These are phyloP conservation scores for Ichneumoninae sp. DNA, from an alignment of 2,888 invertebrate genomes.

Conservation along the genomic window DNA sequence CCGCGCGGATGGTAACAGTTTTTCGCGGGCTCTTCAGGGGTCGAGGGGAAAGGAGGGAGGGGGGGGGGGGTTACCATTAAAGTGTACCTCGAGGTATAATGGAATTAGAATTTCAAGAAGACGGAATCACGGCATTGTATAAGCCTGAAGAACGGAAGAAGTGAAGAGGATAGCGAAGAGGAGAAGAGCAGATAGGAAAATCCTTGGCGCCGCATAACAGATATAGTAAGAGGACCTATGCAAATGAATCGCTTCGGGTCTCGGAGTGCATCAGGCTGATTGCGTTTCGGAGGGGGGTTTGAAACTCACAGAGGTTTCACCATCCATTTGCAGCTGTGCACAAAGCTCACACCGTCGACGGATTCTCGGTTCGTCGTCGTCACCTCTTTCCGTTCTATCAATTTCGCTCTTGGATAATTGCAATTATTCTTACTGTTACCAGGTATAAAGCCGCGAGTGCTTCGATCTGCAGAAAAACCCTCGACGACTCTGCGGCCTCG, in stretches of 20 bases:
- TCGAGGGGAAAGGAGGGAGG: no score
- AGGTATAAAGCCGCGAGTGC: not conserved
- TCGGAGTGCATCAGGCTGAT: constrained; percentile 64
- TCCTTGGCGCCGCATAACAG: constrained; percentile 47
- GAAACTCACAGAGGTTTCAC: constrained; percentile 41
- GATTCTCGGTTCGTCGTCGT: constrained; percentile 7
- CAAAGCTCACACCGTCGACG: constrained; percentile 23
- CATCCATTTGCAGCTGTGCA: constrained; percentile 34
- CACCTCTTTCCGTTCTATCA: constrained; percentile 16
- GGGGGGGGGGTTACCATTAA: not conserved
- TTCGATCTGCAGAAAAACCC: not conserved
- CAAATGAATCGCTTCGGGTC: constrained; percentile 62
- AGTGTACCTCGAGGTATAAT: constrained; percentile 28
- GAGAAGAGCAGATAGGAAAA: constrained; percentile 18
- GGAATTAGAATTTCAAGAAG: constrained; percentile 61
- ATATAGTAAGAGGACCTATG: constrained; percentile 59
- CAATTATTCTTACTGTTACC: constrained; percentile 53
- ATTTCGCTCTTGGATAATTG: constrained; percentile 41
- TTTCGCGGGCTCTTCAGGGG: not conserved
- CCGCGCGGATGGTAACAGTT: not conserved
- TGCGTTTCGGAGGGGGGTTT: constrained; percentile 48
- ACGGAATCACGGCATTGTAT: constrained; percentile 34
- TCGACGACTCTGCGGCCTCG: not conserved
- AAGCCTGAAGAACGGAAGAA: constrained; percentile 17
- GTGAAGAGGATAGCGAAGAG: constrained; percentile 2